Percentiles rank a stretch among this genome's conserved stretches.
Conservation (phyloP, 1,140 invertebrate species). For the Bombus terrestris region DNA sequence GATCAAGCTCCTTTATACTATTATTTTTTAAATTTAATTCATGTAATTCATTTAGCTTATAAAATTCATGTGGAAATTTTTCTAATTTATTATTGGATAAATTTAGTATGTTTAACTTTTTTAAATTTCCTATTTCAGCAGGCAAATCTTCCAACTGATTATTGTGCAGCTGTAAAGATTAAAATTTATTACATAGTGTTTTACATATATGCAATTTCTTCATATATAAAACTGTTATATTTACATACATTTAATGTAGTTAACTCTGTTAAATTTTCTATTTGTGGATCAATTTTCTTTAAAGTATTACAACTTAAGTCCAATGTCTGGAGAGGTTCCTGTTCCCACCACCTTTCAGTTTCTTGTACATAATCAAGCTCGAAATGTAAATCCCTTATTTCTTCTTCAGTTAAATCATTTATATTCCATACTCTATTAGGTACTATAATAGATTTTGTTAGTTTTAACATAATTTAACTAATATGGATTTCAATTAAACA, state of each 20-base stretch:
- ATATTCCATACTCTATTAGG: slow-evolving; percentile 92
- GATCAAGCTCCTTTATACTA: slow-evolving; percentile 82
- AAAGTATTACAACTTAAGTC: slow-evolving; percentile 92
- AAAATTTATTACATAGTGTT: slow-evolving; percentile 5
- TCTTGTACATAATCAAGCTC: slow-evolving; percentile 87
- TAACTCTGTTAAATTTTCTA: slow-evolving; percentile 88
- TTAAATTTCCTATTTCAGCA: slow-evolving; percentile 89
- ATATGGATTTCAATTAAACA: neutral
- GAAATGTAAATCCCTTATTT: slow-evolving; percentile 83
- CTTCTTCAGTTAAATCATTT: slow-evolving; percentile 88
- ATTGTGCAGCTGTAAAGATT: slow-evolving; percentile 87
- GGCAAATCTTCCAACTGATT: slow-evolving; percentile 90
- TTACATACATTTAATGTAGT: slow-evolving; percentile 86
- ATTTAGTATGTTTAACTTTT: slow-evolving; percentile 89
- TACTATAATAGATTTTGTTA: slow-evolving; percentile 83
- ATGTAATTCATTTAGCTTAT: slow-evolving; percentile 86
- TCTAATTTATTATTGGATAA: slow-evolving; percentile 90
- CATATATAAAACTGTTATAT: slow-evolving; percentile 64
- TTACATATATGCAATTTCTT: slow-evolving; percentile 9
- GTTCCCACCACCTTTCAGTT: slow-evolving; percentile 92
- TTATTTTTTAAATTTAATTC: slow-evolving; percentile 88
- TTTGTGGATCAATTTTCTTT: slow-evolving; percentile 86
- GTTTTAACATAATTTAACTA: neutral
- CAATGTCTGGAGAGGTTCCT: slow-evolving; percentile 89
- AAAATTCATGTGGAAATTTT: slow-evolving; percentile 86